Evolutionary conservation across 2,797 vertebrate genomes (phyloP).

Genomic region (Ambastaia sidthimunki): DNA sequence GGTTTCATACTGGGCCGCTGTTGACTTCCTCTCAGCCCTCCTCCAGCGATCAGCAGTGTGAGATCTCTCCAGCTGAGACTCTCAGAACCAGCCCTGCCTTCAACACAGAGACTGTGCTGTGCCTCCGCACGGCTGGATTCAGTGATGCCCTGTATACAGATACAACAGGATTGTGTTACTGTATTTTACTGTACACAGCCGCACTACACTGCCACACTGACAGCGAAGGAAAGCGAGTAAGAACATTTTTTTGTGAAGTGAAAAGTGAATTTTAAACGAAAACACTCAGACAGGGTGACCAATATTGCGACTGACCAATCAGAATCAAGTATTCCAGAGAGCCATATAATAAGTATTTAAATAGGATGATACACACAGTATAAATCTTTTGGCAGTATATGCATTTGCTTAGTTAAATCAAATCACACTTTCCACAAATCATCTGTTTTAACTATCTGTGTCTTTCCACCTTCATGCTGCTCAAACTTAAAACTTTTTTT

Average conservation of each 20-base stretch:
- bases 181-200: background rate
- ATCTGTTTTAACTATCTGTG: too few relatives aligned
- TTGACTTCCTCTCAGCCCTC: conserved; percentile 24
- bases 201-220: conserved; percentile 1
- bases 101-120: conserved; percentile 22
- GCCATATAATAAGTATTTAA: background rate
- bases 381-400: too few relatives aligned
- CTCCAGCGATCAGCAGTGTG: conserved; percentile 12
- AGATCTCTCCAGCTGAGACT: conserved; percentile 42
- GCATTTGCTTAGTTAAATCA: too few relatives aligned
- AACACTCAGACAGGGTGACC: too few relatives aligned
- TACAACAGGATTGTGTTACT: background rate
- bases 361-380: too few relatives aligned
- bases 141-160: conserved; percentile 7
- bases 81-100: conserved; percentile 10
- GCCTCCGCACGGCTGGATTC: conserved; percentile 1
- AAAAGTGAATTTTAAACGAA: background rate
- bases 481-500: too few relatives aligned
- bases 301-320: too few relatives aligned
- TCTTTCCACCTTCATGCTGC: too few relatives aligned
- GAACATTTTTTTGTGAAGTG: background rate
- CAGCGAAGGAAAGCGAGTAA: too few relatives aligned
- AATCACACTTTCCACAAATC: too few relatives aligned
- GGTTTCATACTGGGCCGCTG: conserved; percentile 27
- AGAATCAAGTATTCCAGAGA: too few relatives aligned